phyloP scores from a whole-genome alignment of 2,888 invertebrate genomes.

The Sinopyrophorus schimmeli region DNA sequence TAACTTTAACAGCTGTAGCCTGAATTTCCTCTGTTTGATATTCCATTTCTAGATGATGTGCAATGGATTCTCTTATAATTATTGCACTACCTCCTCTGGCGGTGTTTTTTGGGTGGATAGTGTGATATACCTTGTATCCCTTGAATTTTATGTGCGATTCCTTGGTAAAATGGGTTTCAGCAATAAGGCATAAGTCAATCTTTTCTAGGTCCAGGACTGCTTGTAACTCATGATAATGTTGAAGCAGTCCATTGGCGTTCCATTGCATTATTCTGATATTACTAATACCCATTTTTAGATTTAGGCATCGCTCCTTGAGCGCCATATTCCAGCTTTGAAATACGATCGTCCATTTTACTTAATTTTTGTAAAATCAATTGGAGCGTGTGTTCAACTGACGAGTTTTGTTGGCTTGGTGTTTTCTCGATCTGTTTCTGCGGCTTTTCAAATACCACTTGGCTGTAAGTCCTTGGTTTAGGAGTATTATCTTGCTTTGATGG shows the following conservation, averaged over 20 bases:
- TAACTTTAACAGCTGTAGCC: too few species aligned
- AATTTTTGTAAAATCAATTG: conserved; percentile 24
- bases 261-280: conserved; percentile 25
- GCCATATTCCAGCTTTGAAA: conserved; percentile 14
- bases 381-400: conserved; percentile 11
- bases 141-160: conserved; percentile 30
- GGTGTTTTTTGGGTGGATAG: too few species aligned
- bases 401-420: conserved; percentile 17
- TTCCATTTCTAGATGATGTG: too few species aligned
- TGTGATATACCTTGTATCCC: conserved; percentile 32
- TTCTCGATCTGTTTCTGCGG: conserved; percentile 4
- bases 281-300: conserved; percentile 22
- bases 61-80: too few species aligned
- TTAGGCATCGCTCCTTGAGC: conserved; percentile 28
- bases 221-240: conserved; percentile 31
- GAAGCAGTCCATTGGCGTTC: conserved; percentile 1
- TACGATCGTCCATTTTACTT: conserved; percentile 24
- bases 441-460: conserved; percentile 7
- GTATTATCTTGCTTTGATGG: conserved; percentile 4
- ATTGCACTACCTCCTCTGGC: too few species aligned
- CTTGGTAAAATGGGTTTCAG: conserved; percentile 35
- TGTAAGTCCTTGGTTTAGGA: conserved; percentile 12
- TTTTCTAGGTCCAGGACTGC: conserved; percentile 19
- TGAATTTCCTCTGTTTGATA: too few species aligned
- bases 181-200: conserved; percentile 22